Percentiles rank a stretch among this genome's conserved stretches.
Evolutionary conservation across 2,888 invertebrate species (phyloP).

Genomic region (Polydrusus pterygomalis): DNA sequence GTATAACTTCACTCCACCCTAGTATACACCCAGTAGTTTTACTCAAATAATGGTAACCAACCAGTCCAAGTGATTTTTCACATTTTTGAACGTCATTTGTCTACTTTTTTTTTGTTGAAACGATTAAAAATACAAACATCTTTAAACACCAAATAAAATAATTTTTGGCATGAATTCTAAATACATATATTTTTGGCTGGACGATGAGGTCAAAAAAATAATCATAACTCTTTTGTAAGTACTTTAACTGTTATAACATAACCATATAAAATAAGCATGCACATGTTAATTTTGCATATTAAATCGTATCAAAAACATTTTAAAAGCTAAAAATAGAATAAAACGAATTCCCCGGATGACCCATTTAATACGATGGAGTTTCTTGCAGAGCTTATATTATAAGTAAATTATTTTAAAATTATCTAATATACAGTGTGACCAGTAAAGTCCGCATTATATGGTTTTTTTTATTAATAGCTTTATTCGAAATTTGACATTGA

Average conservation of each 20-base stretch:
- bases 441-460: too few relatives aligned
- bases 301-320: not conserved
- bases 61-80: too few relatives aligned
- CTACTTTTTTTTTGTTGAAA: too few relatives aligned
- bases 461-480: too few relatives aligned
- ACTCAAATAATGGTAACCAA: too few relatives aligned
- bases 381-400: not conserved
- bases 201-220: not conserved
- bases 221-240: not conserved
- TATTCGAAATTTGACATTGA: too few relatives aligned
- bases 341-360: not conserved
- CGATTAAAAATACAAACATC: too few relatives aligned
- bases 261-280: not conserved
- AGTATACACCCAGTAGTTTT: not conserved
- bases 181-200: not conserved
- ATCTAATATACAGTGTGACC: too few relatives aligned
- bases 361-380: not conserved
- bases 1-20: too few relatives aligned
- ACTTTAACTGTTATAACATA: not conserved
- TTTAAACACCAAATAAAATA: not conserved
- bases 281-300: not conserved
- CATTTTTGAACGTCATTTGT: too few relatives aligned
- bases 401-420: not conserved
- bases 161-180: not conserved
- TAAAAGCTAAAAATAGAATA: slow-evolving; percentile 3